Base-by-base conservation (phyloP, 2,888 invertebrate genomes). In the Melieria omissa region DNA sequence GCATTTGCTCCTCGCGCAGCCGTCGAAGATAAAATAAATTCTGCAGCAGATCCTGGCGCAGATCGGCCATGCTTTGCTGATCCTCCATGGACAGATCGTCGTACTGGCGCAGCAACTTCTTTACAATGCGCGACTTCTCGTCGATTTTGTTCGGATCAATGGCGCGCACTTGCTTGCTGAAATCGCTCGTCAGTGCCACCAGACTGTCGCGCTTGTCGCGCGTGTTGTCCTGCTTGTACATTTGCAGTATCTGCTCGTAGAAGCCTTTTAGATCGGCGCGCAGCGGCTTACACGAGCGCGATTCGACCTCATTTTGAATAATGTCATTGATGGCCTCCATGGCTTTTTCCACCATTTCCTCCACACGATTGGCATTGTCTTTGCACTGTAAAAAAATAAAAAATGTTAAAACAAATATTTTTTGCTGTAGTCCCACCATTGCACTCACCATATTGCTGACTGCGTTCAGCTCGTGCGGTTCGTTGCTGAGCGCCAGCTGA, bases 31-130 rank as follows among this genome's bases (percentile, higher is more conserved):
- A 79, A 0, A 77, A 74, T 2, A 85, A 70, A 74, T 85, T 82
- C 74, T 79, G 73, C 3, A 86, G 75, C 41, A 86, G 73, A 44
- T 80, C 80, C 41, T 84, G 81, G 4, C 82, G 80, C 16, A 83
- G 74, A 4, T 55, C 68, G 0, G 75, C 73, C 5, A 76, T 80
- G 8, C 78, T 75, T 3, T 74, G 70, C 60, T 86, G 85, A 49
- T 86, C 84, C 10, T 81, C 78, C 5, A 63, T 14, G 0, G 85
- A 80, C 41, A 86, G 70, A 4, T 82, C 80, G 6, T 85, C 83
- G 71, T 84, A 86, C 73, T 86, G 79, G 0, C 76, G 75, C 4
- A 87, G 72, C 4, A 86, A 73, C 68, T 87, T 86, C 74, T 85
- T 84, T 1, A 86, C 84, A 8, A 82, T 77, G 14, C 79, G 77